Percentiles rank a stretch among this genome's conserved stretches.
These are phyloP conservation scores for Ailurus styani DNA, from an alignment of 2,113 vertebrate species.

Conservation along the genomic window DNA sequence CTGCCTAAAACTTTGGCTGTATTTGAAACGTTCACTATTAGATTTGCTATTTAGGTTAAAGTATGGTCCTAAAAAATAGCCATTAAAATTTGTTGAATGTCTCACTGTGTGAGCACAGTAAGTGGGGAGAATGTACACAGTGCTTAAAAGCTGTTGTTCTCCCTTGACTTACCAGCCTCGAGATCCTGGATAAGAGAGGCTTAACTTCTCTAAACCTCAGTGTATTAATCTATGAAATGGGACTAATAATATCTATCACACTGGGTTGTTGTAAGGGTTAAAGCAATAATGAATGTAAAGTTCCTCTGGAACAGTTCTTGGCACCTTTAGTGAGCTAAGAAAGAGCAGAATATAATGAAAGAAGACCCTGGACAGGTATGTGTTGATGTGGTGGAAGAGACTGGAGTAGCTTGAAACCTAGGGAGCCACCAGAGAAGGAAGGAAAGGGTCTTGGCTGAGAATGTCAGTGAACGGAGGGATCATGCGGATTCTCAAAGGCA, in stretches of 20 bases:
- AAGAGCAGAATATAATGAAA: not conserved
- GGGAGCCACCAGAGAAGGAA: not conserved
- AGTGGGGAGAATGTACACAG: not conserved
- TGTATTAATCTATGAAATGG: not conserved
- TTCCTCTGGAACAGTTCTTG: not conserved
- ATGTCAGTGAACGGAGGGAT: not conserved
- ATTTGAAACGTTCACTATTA: not conserved
- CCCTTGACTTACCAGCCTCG: not conserved
- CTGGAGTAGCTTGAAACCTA: not conserved
- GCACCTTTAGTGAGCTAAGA: not conserved
- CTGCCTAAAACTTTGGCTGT: not conserved
- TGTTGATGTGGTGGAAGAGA: not conserved
- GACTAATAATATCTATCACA: not conserved
- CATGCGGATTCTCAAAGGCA: not conserved
- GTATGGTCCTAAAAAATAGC: not conserved
- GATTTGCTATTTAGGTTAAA: not conserved
- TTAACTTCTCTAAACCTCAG: not conserved
- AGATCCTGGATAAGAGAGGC: not conserved
- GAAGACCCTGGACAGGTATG: not conserved
- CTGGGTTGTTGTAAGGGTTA: not conserved
- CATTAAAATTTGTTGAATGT: not conserved
- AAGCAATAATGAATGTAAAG: not conserved
- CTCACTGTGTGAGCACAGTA: not conserved
- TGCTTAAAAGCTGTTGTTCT: not conserved
- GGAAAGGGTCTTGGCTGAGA: not conserved